phyloP scores from a whole-genome alignment of 2,113 vertebrate species.

The Pyxicephalus adspersus region DNA sequence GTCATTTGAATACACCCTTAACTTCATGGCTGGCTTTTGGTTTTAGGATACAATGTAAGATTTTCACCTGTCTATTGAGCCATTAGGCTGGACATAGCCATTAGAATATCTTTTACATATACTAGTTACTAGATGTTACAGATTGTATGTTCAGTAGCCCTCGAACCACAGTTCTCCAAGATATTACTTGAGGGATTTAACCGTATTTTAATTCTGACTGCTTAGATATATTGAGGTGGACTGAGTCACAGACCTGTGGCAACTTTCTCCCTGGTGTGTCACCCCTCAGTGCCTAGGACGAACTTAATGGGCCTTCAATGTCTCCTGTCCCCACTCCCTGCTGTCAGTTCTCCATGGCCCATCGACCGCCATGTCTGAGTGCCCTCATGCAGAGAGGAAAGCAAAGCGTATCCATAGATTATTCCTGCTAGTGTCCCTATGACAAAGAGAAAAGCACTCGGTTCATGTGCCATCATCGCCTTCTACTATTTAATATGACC shows the following conservation, averaged over 20 bases:
- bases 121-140: too few species aligned
- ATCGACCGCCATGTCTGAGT: slow-evolving; percentile 23
- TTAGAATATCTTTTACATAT: too few species aligned
- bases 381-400: slow-evolving; percentile 7
- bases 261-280: neutral
- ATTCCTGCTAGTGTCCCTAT: neutral
- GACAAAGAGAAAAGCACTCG: slow-evolving; percentile 4
- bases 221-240: neutral
- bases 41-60: too few species aligned
- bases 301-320: slow-evolving; percentile 53
- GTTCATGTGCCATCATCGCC: neutral
- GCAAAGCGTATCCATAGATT: neutral
- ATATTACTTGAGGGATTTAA: too few species aligned
- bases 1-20: too few species aligned
- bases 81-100: too few species aligned
- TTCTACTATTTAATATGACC: neutral
- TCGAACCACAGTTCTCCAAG: too few species aligned
- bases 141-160: too few species aligned
- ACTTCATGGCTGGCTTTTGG: too few species aligned
- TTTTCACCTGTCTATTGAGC: too few species aligned
- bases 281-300: slow-evolving; percentile 45
- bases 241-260: slow-evolving; percentile 22
- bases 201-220: neutral
- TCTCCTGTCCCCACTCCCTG: slow-evolving; percentile 20
- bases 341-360: slow-evolving; percentile 30